These are phyloP conservation scores for Agrotis segetum DNA, from an alignment of 2,888 invertebrate species.

Conservation along the genomic window DNA sequence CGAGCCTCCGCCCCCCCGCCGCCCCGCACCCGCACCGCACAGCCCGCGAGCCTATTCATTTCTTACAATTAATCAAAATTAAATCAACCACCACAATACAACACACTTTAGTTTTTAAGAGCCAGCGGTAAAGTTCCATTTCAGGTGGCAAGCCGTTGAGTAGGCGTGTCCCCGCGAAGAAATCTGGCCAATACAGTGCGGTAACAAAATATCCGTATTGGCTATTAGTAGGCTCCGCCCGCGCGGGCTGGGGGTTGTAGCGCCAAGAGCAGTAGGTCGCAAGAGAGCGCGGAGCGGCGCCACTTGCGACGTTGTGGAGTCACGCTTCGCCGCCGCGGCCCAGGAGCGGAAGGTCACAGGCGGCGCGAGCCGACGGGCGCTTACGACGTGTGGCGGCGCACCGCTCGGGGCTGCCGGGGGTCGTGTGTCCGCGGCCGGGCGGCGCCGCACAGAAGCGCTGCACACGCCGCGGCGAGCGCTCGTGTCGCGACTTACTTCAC, in stretches of 20 bases:
- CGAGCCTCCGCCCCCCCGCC: constrained; percentile 18
- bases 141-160: constrained; percentile 69
- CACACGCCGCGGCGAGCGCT: constrained; percentile 86
- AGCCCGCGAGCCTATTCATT: constrained; percentile 81
- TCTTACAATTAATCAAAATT: constrained; percentile 91
- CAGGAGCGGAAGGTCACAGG: constrained; percentile 72
- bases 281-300: constrained; percentile 54
- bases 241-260: constrained; percentile 73
- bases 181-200: constrained; percentile 92
- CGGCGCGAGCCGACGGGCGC: constrained; percentile 70
- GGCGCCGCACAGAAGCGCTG: constrained; percentile 85
- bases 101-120: constrained; percentile 73
- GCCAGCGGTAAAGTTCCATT: constrained; percentile 70
- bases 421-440: constrained; percentile 63
- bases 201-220: constrained; percentile 92
- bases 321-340: constrained; percentile 39
- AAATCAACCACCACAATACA: constrained; percentile 79
- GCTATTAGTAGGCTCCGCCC: constrained; percentile 90
- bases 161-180: constrained; percentile 89
- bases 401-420: constrained; percentile 59
- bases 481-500: constrained; percentile 71
- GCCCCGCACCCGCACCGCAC: constrained; percentile 25
- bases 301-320: constrained; percentile 67
- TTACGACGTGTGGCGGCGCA: constrained; percentile 73
- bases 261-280: constrained; percentile 65